Percentiles rank a stretch among this genome's conserved stretches.
Evolutionary conservation across 1,140 invertebrate genomes (phyloP).

Genomic region (Drosophila pachea): DNA sequence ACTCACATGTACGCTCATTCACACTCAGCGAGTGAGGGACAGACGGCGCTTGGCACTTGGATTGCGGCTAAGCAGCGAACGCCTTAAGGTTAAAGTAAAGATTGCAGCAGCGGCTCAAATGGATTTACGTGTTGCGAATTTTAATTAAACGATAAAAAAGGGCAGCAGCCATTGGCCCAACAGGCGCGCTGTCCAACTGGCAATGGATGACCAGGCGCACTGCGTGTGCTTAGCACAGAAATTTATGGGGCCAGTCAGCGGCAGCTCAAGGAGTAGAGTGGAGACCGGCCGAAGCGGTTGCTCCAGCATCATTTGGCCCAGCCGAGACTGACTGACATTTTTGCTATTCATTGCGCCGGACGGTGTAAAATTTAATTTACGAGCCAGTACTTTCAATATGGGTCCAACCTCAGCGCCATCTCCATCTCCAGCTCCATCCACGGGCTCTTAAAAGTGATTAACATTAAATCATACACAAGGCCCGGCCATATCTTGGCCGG

Average conservation of each 20-base stretch:
- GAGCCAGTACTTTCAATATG: slow-evolving; percentile 74
- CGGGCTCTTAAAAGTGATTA: slow-evolving; percentile 68
- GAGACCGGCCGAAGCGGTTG: slow-evolving; percentile 11
- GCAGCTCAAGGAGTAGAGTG: slow-evolving; percentile 8
- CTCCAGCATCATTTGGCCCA: slow-evolving; percentile 60
- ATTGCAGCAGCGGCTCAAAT: slow-evolving; percentile 77
- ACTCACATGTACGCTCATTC: neutral
- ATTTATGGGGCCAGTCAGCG: slow-evolving; percentile 58
- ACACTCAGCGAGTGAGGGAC: slow-evolving; percentile 17
- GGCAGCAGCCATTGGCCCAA: slow-evolving; percentile 53
- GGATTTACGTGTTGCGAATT: slow-evolving; percentile 78
- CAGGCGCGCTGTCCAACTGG: slow-evolving; percentile 5
- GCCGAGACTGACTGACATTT: slow-evolving; percentile 20
- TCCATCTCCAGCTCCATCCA: slow-evolving; percentile 10
- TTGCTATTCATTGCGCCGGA: slow-evolving; percentile 63
- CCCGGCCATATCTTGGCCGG: slow-evolving; percentile 60
- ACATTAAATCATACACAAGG: slow-evolving; percentile 71
- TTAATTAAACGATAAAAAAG: slow-evolving; percentile 77
- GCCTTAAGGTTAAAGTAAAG: slow-evolving; percentile 77
- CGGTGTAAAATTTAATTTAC: slow-evolving; percentile 77
- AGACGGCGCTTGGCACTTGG: slow-evolving; percentile 35
- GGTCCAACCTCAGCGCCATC: neutral
- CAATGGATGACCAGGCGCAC: slow-evolving; percentile 60
- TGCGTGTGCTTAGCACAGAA: slow-evolving; percentile 71
- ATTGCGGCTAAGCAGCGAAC: slow-evolving; percentile 46